These are phyloP conservation scores for Matsumurasca onukii DNA, from an alignment of 1,140 invertebrate genomes.

Conservation along the genomic window DNA sequence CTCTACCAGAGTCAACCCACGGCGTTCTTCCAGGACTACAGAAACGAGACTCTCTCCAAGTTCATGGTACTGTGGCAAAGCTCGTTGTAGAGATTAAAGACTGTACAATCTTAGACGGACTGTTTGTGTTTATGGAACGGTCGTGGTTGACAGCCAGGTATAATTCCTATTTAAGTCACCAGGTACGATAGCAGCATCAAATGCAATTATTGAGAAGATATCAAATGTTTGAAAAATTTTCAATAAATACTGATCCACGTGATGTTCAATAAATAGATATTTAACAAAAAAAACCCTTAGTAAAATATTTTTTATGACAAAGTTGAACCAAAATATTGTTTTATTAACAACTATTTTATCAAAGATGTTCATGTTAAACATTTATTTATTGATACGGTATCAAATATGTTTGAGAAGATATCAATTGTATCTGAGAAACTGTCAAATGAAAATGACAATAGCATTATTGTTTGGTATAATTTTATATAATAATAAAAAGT, in stretches of 20 bases:
- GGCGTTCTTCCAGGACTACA: conserved; percentile 47
- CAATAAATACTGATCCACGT: not conserved
- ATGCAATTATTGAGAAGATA: not conserved
- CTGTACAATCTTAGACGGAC: not conserved
- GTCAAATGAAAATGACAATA: too few relatives aligned
- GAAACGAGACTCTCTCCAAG: conserved; percentile 46
- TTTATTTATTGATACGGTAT: too few relatives aligned
- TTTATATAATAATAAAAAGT: too few relatives aligned
- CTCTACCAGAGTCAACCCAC: conserved; percentile 36
- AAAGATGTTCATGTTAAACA: too few relatives aligned
- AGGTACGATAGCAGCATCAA: not conserved
- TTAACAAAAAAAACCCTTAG: too few relatives aligned
- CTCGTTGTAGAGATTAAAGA: not conserved
- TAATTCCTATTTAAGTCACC: not conserved
- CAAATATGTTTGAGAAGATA: too few relatives aligned
- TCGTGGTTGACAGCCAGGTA: not conserved
- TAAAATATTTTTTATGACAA: too few relatives aligned
- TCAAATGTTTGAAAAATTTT: not conserved
- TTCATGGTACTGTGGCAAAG: conserved; percentile 42
- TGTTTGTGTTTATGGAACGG: not conserved
- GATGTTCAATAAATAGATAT: too few relatives aligned
- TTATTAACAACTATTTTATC: too few relatives aligned
- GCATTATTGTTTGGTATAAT: too few relatives aligned
- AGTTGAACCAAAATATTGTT: too few relatives aligned
- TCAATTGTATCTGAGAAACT: too few relatives aligned